phyloP scores from a whole-genome alignment of 53 echinoderm and acorn worm species.

The Paracentrotus lividus region DNA sequence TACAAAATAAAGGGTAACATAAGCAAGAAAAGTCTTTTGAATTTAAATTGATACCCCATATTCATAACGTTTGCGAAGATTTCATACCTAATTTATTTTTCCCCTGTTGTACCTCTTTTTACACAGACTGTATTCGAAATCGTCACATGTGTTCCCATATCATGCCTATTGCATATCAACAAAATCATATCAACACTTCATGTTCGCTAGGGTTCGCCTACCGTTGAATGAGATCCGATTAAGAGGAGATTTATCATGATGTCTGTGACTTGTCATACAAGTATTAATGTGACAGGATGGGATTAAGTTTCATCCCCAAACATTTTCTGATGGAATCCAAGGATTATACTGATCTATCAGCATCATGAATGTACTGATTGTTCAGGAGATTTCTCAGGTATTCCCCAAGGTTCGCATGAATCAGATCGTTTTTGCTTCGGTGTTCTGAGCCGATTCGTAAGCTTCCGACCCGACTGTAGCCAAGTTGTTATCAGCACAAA shows the following conservation, averaged over 20 bases:
- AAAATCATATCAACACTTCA: slow-evolving; percentile 15
- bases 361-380: slow-evolving; percentile 14
- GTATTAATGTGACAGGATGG: background rate
- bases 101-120: no score
- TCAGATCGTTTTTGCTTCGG: background rate
- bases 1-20: no score
- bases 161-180: background rate
- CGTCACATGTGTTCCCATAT: background rate
- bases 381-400: background rate
- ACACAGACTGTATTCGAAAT: no score
- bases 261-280: background rate
- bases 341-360: background rate
- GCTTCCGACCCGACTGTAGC: background rate
- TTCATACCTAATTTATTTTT: no score
- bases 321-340: background rate
- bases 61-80: no score
- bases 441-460: background rate
- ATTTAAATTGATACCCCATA: no score
- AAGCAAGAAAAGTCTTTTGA: no score
- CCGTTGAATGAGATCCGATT: slow-evolving; percentile 2
- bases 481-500: no score
- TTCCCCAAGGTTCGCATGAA: background rate
- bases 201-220: background rate
- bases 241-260: background rate
- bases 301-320: background rate